Conservation (phyloP, 2,113 vertebrate species). For the Sinocyclocheilus grahami region DNA sequence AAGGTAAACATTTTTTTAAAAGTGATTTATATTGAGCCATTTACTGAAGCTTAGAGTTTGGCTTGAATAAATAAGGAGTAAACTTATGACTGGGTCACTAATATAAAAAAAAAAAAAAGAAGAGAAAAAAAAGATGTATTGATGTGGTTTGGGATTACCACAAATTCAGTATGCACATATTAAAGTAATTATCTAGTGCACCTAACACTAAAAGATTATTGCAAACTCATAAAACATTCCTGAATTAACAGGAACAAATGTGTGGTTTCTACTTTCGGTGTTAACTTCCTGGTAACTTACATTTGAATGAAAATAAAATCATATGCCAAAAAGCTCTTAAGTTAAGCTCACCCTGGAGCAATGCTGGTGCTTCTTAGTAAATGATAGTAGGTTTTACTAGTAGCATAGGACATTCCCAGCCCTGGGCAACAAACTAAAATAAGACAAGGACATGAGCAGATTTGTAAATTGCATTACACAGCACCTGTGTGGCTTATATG, state of each 20-base stretch:
- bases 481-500: slow-evolving; percentile 86
- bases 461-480: neutral
- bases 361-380: neutral
- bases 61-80: neutral
- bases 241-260: neutral
- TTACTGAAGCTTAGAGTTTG: neutral
- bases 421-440: neutral
- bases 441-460: neutral
- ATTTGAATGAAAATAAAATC: neutral
- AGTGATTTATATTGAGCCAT: too few species aligned
- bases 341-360: neutral
- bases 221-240: neutral
- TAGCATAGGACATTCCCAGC: neutral
- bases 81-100: neutral
- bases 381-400: neutral
- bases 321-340: neutral
- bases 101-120: neutral
- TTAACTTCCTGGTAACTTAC: neutral
- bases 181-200: neutral
- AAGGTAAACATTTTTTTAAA: neutral
- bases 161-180: neutral
- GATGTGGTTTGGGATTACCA: neutral
- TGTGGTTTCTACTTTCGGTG: neutral
- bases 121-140: neutral
- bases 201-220: neutral